These are phyloP conservation scores for Ophion slaviceki DNA, from an alignment of 2,888 invertebrate genomes.

Conservation along the genomic window DNA sequence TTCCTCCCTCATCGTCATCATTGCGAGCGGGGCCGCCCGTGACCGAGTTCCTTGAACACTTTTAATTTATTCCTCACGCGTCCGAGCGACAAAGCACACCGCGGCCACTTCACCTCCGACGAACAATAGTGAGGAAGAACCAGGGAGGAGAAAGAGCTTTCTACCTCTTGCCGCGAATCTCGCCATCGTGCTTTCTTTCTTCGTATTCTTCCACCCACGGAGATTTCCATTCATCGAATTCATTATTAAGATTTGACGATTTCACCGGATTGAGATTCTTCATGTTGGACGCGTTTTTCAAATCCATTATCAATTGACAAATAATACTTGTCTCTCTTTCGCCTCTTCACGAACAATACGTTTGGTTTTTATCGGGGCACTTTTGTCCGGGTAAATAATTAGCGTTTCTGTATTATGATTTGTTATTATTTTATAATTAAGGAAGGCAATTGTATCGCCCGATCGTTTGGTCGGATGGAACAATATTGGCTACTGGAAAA, in stretches of 20 bases:
- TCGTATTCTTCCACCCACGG: neutral
- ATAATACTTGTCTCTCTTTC: neutral
- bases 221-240: neutral
- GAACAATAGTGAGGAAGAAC: neutral
- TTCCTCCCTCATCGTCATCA: slow-evolving; percentile 30
- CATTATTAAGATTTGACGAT: neutral
- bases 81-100: slow-evolving; percentile 45
- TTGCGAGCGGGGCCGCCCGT: slow-evolving; percentile 35
- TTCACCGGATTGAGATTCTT: neutral
- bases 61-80: slow-evolving; percentile 64
- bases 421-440: neutral
- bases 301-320: neutral
- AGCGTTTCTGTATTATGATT: neutral
- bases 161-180: neutral
- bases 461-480: neutral
- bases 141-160: slow-evolving; percentile 8
- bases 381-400: neutral
- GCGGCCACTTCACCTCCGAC: slow-evolving; percentile 44
- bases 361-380: neutral
- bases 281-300: neutral
- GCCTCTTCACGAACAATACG: neutral
- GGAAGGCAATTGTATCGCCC: neutral
- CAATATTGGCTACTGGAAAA: neutral
- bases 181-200: neutral
- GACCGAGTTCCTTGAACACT: slow-evolving; percentile 55